Evolutionary conservation across 2,888 invertebrate genomes (phyloP).

Genomic region (Stenotaenia linearis): DNA sequence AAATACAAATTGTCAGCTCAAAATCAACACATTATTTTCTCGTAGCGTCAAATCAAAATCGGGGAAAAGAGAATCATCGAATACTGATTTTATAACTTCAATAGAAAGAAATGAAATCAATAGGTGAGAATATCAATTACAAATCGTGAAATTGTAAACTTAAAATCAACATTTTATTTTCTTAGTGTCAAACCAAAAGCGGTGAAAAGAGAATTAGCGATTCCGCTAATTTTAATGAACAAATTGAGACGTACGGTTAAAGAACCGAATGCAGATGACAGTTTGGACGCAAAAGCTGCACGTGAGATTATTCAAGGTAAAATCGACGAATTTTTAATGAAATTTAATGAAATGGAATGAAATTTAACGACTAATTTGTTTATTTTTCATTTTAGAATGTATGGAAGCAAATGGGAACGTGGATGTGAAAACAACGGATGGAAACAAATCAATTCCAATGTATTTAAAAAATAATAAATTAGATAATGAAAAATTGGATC

Average conservation of each 20-base stretch:
- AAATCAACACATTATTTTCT: not conserved
- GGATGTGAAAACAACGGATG: not conserved
- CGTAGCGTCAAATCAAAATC: conserved; percentile 38
- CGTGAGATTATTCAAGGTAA: conserved; percentile 42
- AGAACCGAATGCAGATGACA: conserved; percentile 26
- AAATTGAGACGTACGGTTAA: not conserved
- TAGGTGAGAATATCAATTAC: no score
- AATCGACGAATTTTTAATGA: no score
- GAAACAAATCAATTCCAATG: conserved; percentile 44
- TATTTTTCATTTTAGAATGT: not conserved
- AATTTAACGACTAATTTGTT: conserved; percentile 37
- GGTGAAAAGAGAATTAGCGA: not conserved
- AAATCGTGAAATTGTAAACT: no score
- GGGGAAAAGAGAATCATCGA: no score
- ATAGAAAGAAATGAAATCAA: no score
- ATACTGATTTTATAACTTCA: no score
- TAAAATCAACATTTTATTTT: no score
- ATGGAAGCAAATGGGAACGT: conserved; percentile 19
- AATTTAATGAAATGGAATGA: no score
- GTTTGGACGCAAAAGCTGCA: conserved; percentile 41
- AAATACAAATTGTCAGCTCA: not conserved
- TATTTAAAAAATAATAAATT: conserved; percentile 49
- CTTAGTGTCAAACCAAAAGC: no score
- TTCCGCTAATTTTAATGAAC: not conserved
- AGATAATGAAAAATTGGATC: conserved; percentile 50